Conservation (phyloP, 30 jellyfish, hydroid and myxozoan species). For the Haliclystus octoradiatus region DNA sequence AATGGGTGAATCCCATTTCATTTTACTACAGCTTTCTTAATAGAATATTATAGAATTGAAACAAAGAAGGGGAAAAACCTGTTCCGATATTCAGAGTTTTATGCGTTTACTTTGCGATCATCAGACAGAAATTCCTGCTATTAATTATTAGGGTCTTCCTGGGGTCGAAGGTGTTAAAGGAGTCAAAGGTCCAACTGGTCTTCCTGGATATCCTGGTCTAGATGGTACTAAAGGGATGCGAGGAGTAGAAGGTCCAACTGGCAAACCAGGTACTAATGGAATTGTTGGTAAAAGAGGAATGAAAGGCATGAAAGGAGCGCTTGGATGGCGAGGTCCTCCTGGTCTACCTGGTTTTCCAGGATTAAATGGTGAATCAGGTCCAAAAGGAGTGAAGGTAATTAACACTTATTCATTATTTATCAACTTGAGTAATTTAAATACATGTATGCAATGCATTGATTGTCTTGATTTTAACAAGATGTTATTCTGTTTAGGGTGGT, state of each 20-base stretch:
- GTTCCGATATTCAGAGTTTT: no score
- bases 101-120: no score
- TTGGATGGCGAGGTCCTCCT: neutral
- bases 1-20: no score
- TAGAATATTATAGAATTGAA: no score
- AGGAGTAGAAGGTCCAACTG: neutral
- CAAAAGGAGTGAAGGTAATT: neutral
- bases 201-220: constrained; percentile 1
- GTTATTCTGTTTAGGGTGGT: no score
- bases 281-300: neutral
- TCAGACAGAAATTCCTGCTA: no score
- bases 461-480: no score
- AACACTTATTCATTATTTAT: no score
- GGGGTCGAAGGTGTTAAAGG: neutral
- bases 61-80: no score
- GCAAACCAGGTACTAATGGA: neutral
- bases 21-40: no score
- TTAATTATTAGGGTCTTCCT: neutral
- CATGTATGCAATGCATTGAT: no score
- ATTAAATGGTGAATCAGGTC: neutral
- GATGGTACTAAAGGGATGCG: neutral
- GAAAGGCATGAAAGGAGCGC: neutral
- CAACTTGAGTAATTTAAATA: no score
- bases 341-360: neutral
- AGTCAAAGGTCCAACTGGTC: neutral